Percentiles rank a stretch among this genome's conserved stretches.
Conservation (phyloP, 2,888 invertebrate species). For the Hermaeophaga mercurialis region DNA sequence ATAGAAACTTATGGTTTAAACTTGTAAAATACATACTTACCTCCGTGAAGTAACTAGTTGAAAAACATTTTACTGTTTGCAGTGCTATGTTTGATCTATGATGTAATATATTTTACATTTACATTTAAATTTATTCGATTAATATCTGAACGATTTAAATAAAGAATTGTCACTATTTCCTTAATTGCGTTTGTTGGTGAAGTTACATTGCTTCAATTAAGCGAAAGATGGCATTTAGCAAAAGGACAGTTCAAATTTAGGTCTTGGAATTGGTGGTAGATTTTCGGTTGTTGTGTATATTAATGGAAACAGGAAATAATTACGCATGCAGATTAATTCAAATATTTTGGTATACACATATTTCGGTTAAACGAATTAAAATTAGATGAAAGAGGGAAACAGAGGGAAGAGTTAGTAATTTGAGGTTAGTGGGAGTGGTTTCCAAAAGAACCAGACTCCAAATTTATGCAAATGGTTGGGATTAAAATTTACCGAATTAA, state of each 20-base stretch:
- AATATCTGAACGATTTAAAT: too few relatives aligned
- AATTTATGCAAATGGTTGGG: not conserved
- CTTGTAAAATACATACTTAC: too few relatives aligned
- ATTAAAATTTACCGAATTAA: too few relatives aligned
- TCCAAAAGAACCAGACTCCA: not conserved
- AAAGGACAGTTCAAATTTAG: not conserved
- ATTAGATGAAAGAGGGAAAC: slow-evolving; percentile 9
- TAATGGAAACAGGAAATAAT: slow-evolving; percentile 9
- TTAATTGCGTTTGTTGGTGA: not conserved
- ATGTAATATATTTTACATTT: too few relatives aligned
- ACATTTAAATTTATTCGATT: too few relatives aligned
- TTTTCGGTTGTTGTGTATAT: not conserved
- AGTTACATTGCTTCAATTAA: not conserved
- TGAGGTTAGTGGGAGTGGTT: not conserved
- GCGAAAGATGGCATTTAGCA: not conserved
- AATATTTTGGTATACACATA: slow-evolving; percentile 2
- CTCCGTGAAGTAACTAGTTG: too few relatives aligned
- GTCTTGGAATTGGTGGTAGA: not conserved
- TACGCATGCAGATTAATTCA: slow-evolving; percentile 11
- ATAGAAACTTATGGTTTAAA: too few relatives aligned
- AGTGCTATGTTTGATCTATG: too few relatives aligned
- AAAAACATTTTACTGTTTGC: too few relatives aligned
- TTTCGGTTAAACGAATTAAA: slow-evolving; percentile 4
- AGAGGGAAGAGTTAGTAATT: not conserved
- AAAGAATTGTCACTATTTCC: too few relatives aligned